A percentile compares a stretch with the other conserved stretches of the same genome.
Conservation (phyloP, 2,113 vertebrate genomes). For the Leptodactylus fuscus region DNA sequence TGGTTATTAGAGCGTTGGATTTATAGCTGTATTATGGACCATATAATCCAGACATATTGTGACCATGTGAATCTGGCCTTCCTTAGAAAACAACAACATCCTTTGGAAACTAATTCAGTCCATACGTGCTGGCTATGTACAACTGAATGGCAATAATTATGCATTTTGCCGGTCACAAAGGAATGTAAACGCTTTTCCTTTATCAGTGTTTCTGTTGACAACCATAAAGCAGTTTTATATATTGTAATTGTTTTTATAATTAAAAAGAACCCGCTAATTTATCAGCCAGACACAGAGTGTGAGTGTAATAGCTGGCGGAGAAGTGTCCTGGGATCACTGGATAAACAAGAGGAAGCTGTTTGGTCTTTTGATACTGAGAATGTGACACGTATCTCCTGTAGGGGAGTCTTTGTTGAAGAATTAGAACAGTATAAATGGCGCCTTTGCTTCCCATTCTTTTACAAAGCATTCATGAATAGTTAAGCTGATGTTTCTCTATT, state of each 20-base stretch:
- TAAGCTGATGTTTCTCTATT: not conserved
- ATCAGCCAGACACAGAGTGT: conserved; percentile 23
- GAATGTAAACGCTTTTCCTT: not conserved
- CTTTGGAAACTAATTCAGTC: not conserved
- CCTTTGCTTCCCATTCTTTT: not conserved
- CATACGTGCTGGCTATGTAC: not conserved
- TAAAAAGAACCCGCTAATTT: conserved; percentile 37
- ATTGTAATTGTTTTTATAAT: conserved; percentile 43
- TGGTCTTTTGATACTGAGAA: conserved; percentile 25
- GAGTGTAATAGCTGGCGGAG: not conserved
- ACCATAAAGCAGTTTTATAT: conserved; percentile 13
- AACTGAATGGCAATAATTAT: not conserved
- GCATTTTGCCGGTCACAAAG: conserved; percentile 27
- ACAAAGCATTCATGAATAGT: not conserved
- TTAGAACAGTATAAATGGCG: conserved; percentile 12
- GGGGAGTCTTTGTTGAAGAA: conserved; percentile 9
- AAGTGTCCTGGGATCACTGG: conserved; percentile 17
- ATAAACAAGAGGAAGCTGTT: conserved; percentile 5
- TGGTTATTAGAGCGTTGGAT: no score
- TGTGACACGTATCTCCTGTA: conserved; percentile 15
- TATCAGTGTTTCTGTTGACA: conserved; percentile 26
- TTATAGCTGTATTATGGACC: no score
- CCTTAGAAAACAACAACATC: not conserved
- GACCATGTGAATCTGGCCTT: not conserved
- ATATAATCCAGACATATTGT: no score